phyloP scores from a whole-genome alignment of 2,113 vertebrate species.

The Tricholaema leucomelas region DNA sequence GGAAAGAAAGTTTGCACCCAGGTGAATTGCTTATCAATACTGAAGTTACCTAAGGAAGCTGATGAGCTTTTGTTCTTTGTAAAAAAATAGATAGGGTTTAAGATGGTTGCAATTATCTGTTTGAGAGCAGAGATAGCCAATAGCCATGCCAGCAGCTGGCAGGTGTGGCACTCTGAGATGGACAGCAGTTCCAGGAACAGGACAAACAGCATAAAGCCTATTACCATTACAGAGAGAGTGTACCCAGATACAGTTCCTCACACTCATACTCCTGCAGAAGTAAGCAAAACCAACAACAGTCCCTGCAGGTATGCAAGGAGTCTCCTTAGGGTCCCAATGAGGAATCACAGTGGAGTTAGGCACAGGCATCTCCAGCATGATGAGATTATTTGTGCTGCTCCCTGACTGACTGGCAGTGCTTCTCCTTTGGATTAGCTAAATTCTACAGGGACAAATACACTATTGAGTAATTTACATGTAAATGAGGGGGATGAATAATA shows the following conservation, averaged over 20 bases:
- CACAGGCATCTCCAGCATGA: background rate
- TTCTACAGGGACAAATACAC: slow-evolving; percentile 13
- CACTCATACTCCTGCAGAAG: background rate
- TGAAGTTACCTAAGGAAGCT: background rate
- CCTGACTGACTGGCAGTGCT: background rate
- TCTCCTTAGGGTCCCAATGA: background rate
- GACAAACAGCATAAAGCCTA: background rate
- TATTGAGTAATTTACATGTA: slow-evolving; percentile 33
- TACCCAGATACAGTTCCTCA: background rate
- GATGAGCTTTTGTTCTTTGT: background rate
- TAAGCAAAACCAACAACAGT: background rate
- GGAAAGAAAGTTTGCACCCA: background rate
- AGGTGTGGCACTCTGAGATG: background rate
- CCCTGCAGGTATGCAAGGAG: background rate
- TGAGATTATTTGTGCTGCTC: background rate
- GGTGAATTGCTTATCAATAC: background rate
- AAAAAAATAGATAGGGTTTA: background rate
- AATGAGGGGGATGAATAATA: slow-evolving; percentile 22
- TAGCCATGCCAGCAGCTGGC: background rate
- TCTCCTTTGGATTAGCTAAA: slow-evolving; percentile 11
- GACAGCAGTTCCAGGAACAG: slow-evolving; percentile 25
- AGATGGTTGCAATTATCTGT: background rate
- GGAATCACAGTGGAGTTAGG: background rate
- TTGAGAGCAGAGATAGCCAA: background rate
- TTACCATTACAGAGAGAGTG: background rate